Percentiles rank a stretch among this genome's conserved stretches.
Conservation (phyloP, 2,888 invertebrate genomes). For the Cantharis nigra region DNA sequence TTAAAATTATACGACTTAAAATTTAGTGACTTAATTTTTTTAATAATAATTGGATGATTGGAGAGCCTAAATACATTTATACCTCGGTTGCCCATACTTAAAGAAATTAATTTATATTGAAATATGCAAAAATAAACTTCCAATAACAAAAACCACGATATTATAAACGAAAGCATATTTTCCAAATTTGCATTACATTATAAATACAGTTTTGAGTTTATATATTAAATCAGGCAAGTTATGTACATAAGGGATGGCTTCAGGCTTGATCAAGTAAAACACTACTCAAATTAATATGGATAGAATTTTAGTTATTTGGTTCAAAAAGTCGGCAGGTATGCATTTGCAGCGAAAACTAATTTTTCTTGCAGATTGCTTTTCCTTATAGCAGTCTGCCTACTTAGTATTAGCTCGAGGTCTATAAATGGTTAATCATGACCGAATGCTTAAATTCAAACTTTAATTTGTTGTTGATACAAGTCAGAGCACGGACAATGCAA, state of each 20-base stretch:
- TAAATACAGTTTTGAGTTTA: constrained; percentile 8
- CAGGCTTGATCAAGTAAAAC: constrained; percentile 12
- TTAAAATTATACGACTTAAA: not conserved
- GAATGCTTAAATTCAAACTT: not conserved
- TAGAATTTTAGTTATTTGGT: not conserved
- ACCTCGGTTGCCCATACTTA: not conserved
- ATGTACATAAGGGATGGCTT: not conserved
- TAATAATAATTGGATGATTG: not conserved
- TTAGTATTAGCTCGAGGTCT: not conserved
- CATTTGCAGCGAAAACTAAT: not conserved
- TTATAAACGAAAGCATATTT: constrained; percentile 5
- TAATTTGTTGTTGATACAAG: constrained; percentile 1
- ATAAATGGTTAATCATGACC: not conserved
- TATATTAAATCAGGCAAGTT: constrained; percentile 10
- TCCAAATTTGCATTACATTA: constrained; percentile 17
- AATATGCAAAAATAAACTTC: constrained; percentile 1
- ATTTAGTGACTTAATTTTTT: not conserved
- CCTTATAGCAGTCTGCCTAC: not conserved
- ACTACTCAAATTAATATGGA: not conserved
- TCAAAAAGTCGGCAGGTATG: not conserved
- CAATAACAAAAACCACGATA: not conserved
- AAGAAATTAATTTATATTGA: not conserved
- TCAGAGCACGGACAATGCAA: constrained; percentile 2
- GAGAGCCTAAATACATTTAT: not conserved
- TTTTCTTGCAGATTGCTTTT: not conserved